Evolutionary conservation across 2,888 invertebrate species (phyloP).

Genomic region (Octonoba sinensis): DNA sequence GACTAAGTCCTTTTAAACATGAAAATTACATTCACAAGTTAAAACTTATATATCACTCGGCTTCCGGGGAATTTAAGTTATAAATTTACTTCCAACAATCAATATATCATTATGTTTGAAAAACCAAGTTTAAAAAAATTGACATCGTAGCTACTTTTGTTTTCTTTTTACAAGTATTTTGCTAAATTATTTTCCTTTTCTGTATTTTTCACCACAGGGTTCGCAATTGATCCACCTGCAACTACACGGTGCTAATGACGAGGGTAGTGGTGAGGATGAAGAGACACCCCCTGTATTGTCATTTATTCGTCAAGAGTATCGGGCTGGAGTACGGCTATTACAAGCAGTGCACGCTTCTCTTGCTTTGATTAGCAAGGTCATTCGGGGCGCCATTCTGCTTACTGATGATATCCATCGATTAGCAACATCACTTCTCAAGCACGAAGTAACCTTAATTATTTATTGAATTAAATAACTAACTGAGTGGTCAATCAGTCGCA

Average conservation of each 20-base stretch:
- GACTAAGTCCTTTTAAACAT: too few species aligned
- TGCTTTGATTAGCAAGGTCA: conserved; percentile 76
- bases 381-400: conserved; percentile 75
- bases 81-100: too few species aligned
- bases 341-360: conserved; percentile 77
- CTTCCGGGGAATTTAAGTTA: too few species aligned
- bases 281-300: conserved; percentile 74
- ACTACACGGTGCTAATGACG: conserved; percentile 67
- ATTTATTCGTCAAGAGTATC: conserved; percentile 78
- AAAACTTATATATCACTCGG: too few species aligned
- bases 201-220: conserved; percentile 66
- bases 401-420: conserved; percentile 73
- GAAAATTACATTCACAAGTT: too few species aligned
- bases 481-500: too few species aligned
- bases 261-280: conserved; percentile 65
- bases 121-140: too few species aligned
- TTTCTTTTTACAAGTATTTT: too few species aligned
- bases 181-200: too few species aligned
- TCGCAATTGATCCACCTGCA: conserved; percentile 69
- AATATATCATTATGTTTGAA: too few species aligned
- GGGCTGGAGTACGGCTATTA: conserved; percentile 76
- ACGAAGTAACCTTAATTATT: conserved; percentile 76
- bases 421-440: conserved; percentile 74
- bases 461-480: too few species aligned
- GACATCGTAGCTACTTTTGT: too few species aligned